Conservation (phyloP, 2,888 invertebrate species). For the Drosophila affinis region DNA sequence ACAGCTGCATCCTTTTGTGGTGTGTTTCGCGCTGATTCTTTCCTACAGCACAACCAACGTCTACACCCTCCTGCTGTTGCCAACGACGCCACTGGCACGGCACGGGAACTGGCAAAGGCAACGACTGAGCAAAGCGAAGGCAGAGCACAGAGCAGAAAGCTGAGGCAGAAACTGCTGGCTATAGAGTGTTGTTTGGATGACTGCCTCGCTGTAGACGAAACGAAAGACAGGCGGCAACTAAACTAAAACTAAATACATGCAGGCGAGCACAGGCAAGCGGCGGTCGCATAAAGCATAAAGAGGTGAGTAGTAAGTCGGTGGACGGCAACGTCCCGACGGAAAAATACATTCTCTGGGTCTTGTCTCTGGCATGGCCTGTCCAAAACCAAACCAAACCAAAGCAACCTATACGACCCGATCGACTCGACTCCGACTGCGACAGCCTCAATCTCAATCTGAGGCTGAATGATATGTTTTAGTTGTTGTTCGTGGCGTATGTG, state of each 20-base stretch:
- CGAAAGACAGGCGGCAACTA: conserved; percentile 76
- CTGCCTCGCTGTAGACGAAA: conserved; percentile 72
- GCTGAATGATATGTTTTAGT: conserved; percentile 33
- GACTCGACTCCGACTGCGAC: not conserved
- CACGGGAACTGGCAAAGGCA: conserved; percentile 6
- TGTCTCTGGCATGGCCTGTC: conserved; percentile 15
- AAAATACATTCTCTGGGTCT: conserved; percentile 18
- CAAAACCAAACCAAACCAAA: conserved; percentile 6
- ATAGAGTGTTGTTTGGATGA: conserved; percentile 64
- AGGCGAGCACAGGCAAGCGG: conserved; percentile 19
- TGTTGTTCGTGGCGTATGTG: conserved; percentile 23
- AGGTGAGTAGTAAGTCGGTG: conserved; percentile 28
- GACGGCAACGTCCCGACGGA: conserved; percentile 18
- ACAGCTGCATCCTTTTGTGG: conserved; percentile 26
- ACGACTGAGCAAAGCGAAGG: conserved; percentile 23
- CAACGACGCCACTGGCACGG: conserved; percentile 26
- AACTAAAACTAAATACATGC: conserved; percentile 57
- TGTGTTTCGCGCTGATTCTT: conserved; percentile 9
- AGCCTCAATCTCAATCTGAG: conserved; percentile 27
- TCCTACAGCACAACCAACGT: conserved; percentile 2
- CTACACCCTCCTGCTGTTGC: conserved; percentile 2
- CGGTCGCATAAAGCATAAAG: conserved; percentile 19
- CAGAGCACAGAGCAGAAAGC: conserved; percentile 18
- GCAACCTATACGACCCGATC: conserved; percentile 2
- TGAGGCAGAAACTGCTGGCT: conserved; percentile 31